Conservation (phyloP, 2,888 invertebrate genomes). For the Lasioglossum vierecki region DNA sequence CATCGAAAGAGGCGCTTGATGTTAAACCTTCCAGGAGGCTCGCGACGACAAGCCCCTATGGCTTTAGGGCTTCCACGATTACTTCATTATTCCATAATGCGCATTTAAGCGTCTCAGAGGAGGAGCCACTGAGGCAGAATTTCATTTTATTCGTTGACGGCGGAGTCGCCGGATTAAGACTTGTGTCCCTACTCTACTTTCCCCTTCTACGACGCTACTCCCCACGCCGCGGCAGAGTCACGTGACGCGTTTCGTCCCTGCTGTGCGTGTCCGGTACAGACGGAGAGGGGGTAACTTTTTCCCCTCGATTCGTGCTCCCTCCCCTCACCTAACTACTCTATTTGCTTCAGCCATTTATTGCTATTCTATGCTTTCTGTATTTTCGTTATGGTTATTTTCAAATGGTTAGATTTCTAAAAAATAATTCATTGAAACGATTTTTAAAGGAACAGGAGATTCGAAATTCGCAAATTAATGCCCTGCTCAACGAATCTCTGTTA, state of each 20-base stretch:
- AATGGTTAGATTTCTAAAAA: not conserved
- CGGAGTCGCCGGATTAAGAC: too few relatives aligned
- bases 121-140: not conserved
- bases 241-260: too few relatives aligned
- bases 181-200: too few relatives aligned
- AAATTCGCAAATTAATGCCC: not conserved
- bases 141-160: conserved; percentile 8
- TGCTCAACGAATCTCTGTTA: not conserved
- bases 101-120: conserved; percentile 7
- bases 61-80: conserved; percentile 59
- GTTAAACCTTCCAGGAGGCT: conserved; percentile 51
- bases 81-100: conserved; percentile 48
- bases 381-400: not conserved
- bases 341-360: not conserved
- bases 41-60: conserved; percentile 30
- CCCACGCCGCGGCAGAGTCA: too few relatives aligned
- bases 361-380: too few relatives aligned
- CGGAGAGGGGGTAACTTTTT: too few relatives aligned
- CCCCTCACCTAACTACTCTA: too few relatives aligned
- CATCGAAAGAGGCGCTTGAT: conserved; percentile 55
- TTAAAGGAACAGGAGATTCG: not conserved
- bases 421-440: not conserved
- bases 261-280: too few relatives aligned
- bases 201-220: too few relatives aligned
- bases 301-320: too few relatives aligned